These are phyloP conservation scores for Hydropsyche tenuis DNA, from an alignment of 1,140 invertebrate species.

Conservation along the genomic window DNA sequence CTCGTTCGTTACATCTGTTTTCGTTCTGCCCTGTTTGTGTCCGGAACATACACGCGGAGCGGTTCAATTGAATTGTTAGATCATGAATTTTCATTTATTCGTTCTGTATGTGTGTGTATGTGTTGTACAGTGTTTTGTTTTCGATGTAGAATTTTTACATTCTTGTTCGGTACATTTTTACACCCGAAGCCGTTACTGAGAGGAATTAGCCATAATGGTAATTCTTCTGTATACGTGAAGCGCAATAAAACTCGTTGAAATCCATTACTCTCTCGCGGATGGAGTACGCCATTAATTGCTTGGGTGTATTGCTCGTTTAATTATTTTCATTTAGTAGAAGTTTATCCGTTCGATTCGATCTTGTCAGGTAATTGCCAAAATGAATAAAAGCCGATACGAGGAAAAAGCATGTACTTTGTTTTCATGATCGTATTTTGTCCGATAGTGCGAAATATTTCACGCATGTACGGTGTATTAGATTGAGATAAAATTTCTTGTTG, in stretches of 20 bases:
- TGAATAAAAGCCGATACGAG: too few species aligned
- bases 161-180: constrained; percentile 3
- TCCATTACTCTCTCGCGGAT: not conserved
- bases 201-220: not conserved
- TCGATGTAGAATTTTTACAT: not conserved
- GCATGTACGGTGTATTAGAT: too few species aligned
- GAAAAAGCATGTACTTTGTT: too few species aligned
- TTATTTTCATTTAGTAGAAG: not conserved
- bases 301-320: constrained; percentile 8
- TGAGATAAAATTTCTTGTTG: too few species aligned
- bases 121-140: not conserved
- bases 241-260: constrained; percentile 20
- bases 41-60: not conserved
- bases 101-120: not conserved
- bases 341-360: too few species aligned
- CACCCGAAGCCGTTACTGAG: constrained; percentile 10
- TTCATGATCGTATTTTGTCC: too few species aligned
- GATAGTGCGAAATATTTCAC: too few species aligned
- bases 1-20: constrained; percentile 8
- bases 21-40: constrained; percentile 19
- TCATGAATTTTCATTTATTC: constrained; percentile 6
- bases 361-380: too few species aligned
- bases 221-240: not conserved
- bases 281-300: constrained; percentile 20
- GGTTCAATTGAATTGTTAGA: constrained; percentile 14